Evolutionary conservation across 1,140 invertebrate genomes (phyloP).

Genomic region (Venustaconcha ellipsiformis): DNA sequence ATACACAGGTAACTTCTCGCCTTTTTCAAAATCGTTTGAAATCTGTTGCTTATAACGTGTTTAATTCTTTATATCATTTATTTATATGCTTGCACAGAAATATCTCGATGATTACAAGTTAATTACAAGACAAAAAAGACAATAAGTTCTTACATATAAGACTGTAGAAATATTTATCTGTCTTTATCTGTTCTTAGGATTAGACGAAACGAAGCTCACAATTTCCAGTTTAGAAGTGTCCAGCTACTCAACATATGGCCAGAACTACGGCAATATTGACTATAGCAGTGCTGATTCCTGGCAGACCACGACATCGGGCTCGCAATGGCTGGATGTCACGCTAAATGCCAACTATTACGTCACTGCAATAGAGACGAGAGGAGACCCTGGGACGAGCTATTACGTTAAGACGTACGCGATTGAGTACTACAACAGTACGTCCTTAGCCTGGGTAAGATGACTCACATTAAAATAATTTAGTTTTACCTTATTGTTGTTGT

Average conservation of each 20-base stretch:
- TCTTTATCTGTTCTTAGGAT: constrained; percentile 2
- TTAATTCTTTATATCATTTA: background rate
- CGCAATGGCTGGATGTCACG: constrained; percentile 8
- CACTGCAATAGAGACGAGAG: constrained; percentile 20
- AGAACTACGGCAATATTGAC: constrained; percentile 13
- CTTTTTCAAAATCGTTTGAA: background rate
- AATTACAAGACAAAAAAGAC: background rate
- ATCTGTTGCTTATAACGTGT: background rate
- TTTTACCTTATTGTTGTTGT: too few species aligned
- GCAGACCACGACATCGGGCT: background rate
- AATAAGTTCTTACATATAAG: background rate
- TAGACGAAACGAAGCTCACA: constrained; percentile 4
- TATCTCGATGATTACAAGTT: background rate
- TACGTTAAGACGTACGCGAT: constrained; percentile 23
- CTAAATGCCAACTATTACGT: constrained; percentile 18
- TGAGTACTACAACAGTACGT: constrained; percentile 19
- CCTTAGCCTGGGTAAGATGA: constrained; percentile 14
- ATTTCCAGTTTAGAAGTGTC: constrained; percentile 3
- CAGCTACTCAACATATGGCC: constrained; percentile 9
- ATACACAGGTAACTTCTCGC: too few species aligned
- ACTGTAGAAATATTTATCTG: background rate
- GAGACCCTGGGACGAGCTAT: constrained; percentile 8
- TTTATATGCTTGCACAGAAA: background rate
- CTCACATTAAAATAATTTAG: background rate
- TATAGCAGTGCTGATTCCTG: constrained; percentile 3